phyloP scores from a whole-genome alignment of 35 echinoderm and acorn worm species.

The Amphiura filiformis region DNA sequence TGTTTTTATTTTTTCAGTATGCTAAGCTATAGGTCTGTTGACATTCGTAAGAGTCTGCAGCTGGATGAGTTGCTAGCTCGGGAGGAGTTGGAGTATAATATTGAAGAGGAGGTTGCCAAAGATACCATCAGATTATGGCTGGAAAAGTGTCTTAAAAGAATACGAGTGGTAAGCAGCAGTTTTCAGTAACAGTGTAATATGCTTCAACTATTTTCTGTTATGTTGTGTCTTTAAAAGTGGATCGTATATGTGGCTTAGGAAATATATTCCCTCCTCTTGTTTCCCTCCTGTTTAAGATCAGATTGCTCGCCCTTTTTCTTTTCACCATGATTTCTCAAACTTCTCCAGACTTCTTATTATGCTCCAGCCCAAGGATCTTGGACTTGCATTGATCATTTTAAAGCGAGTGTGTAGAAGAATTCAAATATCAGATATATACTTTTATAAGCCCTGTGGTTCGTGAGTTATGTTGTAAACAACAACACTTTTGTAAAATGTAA shows the following conservation, averaged over 20 bases:
- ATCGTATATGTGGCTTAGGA: no score
- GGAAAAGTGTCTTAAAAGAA: slow-evolving; percentile 89
- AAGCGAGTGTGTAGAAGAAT: no score
- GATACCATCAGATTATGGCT: slow-evolving; percentile 92
- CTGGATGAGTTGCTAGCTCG: slow-evolving; percentile 92
- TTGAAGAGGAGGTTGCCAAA: slow-evolving; percentile 99
- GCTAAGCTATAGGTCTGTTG: slow-evolving; percentile 93
- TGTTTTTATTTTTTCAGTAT: slow-evolving; percentile 54
- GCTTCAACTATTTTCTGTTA: background rate
- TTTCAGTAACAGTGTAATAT: background rate
- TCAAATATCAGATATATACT: no score
- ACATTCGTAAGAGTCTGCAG: slow-evolving; percentile 90
- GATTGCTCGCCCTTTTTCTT: background rate
- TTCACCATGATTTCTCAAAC: background rate
- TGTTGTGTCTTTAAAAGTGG: no score
- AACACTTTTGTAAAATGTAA: no score
- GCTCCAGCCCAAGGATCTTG: no score
- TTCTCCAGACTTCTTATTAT: no score
- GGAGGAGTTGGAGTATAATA: slow-evolving; percentile 97
- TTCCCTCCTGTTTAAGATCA: background rate
- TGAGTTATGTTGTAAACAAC: no score
- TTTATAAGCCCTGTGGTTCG: no score
- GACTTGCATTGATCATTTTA: no score
- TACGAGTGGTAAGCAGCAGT: slow-evolving; percentile 74
- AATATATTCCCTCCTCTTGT: no score